These are phyloP conservation scores for Donacobius atricapilla DNA, from an alignment of 2,113 vertebrate genomes.

Conservation along the genomic window DNA sequence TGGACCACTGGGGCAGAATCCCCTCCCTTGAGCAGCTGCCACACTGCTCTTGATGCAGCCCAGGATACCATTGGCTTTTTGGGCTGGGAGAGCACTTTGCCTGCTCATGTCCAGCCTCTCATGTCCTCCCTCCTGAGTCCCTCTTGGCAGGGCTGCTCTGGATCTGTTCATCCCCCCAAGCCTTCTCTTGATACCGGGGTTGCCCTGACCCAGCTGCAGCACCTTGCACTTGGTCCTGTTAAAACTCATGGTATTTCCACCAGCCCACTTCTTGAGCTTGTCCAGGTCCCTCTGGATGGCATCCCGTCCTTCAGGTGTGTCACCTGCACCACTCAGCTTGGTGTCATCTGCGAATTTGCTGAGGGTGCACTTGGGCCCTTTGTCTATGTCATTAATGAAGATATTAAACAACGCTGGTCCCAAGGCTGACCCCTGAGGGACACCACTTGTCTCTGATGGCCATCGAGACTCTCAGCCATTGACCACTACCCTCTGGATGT, in stretches of 20 bases:
- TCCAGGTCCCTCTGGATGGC: not conserved
- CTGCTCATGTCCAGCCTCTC: not conserved
- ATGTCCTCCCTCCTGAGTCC: not conserved
- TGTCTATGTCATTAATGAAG: not conserved
- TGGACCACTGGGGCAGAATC: not conserved
- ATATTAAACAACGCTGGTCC: not conserved
- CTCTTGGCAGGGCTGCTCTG: not conserved
- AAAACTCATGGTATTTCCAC: not conserved
- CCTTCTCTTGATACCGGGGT: not conserved
- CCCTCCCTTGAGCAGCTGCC: not conserved
- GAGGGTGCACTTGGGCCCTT: not conserved
- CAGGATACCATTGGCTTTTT: not conserved
- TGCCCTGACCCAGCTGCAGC: not conserved
- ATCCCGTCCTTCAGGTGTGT: not conserved
- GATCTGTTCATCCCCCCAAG: not conserved
- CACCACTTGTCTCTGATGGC: too few species aligned
- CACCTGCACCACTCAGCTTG: not conserved
- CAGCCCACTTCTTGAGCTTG: not conserved
- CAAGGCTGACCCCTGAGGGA: not conserved
- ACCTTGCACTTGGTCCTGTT: not conserved
- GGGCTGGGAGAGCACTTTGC: not conserved
- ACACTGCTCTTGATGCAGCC: not conserved
- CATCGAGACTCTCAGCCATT: fast-evolving
- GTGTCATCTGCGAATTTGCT: not conserved
- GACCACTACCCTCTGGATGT: not conserved